These are phyloP conservation scores for Lepidocolaptes lacrymiger DNA, from an alignment of 2,797 vertebrate species.

Conservation along the genomic window DNA sequence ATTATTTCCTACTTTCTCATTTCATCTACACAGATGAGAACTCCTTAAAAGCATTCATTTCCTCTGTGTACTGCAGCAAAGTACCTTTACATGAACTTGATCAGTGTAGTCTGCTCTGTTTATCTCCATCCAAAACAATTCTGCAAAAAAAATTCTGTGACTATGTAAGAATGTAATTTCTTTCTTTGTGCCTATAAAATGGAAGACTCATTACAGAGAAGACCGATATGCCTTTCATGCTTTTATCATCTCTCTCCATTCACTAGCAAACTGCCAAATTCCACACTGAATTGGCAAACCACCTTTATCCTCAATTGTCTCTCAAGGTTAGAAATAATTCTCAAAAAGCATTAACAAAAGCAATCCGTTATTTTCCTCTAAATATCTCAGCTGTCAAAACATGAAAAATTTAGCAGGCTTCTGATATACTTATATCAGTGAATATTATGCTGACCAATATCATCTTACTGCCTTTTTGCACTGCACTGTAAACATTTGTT, in stretches of 20 bases:
- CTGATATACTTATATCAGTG: background rate
- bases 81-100: background rate
- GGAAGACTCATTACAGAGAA: background rate
- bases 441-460: constrained; percentile 36
- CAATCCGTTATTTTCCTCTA: constrained; percentile 43
- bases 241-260: background rate
- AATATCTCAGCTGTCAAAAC: constrained; percentile 40
- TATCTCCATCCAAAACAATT: background rate
- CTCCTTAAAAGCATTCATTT: background rate
- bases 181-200: constrained; percentile 1
- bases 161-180: background rate
- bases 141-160: background rate
- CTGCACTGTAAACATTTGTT: background rate
- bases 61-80: background rate
- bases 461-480: background rate
- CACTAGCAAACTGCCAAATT: constrained; percentile 26
- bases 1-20: background rate
- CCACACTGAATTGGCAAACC: background rate
- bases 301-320: constrained; percentile 19
- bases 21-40: background rate
- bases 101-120: background rate
- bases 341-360: constrained; percentile 45
- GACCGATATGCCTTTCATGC: background rate
- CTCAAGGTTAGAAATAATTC: constrained; percentile 43
- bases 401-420: constrained; percentile 10